Percentiles rank a stretch among this genome's conserved stretches.
Conservation (phyloP, 2,113 vertebrate genomes). For the Salminus brasiliensis region DNA sequence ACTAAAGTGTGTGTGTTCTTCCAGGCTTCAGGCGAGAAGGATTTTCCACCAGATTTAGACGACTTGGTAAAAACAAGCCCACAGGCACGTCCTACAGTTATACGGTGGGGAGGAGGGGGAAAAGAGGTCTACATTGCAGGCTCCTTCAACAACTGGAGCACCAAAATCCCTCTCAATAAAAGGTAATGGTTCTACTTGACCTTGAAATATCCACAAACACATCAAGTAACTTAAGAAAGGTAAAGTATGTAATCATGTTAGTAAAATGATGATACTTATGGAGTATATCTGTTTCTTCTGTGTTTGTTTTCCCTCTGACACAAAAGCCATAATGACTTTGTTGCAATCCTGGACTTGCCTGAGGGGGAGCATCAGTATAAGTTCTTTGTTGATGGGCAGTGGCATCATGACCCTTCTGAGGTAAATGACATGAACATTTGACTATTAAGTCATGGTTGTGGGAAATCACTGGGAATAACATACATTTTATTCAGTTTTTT, state of each 20-base stretch:
- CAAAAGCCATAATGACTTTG: slow-evolving; percentile 94
- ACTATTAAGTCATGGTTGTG: neutral
- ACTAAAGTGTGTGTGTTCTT: neutral
- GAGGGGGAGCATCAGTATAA: slow-evolving; percentile 99
- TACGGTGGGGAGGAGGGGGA: slow-evolving; percentile 94
- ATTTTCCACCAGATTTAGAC: slow-evolving; percentile 86
- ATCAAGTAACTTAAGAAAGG: neutral
- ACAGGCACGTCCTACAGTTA: slow-evolving; percentile 94
- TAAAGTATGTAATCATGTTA: neutral
- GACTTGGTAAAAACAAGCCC: slow-evolving; percentile 85
- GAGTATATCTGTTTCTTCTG: neutral
- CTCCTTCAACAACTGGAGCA: slow-evolving; percentile 95
- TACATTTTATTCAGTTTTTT: neutral
- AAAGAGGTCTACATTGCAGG: slow-evolving; percentile 95
- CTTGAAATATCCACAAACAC: neutral
- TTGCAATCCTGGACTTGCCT: slow-evolving; percentile 94
- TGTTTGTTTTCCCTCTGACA: slow-evolving; percentile 35
- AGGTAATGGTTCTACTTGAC: slow-evolving; percentile 81
- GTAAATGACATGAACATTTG: slow-evolving; percentile 66
- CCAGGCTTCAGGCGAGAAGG: slow-evolving; percentile 87
- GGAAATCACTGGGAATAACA: too few relatives aligned
- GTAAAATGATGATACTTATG: too few relatives aligned
- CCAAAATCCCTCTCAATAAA: slow-evolving; percentile 96
- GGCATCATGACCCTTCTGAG: slow-evolving; percentile 94
- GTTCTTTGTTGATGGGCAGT: slow-evolving; percentile 98